Evolutionary conservation across 2,888 invertebrate species (phyloP).

Genomic region (Lumbricus terrestris): DNA sequence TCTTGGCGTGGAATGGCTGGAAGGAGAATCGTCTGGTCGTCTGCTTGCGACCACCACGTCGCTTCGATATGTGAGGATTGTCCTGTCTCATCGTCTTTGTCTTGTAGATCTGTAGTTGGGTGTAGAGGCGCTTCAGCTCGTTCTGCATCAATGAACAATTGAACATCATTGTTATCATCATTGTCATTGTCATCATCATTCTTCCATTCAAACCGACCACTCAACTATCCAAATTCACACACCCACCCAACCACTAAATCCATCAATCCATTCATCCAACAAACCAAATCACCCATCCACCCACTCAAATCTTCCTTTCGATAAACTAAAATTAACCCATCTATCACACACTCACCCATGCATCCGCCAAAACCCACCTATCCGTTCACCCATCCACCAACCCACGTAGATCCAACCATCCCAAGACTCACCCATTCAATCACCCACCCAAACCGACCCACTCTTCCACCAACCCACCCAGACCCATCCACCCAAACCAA

Average conservation of each 20-base stretch:
- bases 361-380: neutral
- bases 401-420: neutral
- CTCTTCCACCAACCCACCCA: neutral
- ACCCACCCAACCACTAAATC: too few relatives aligned
- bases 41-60: constrained; percentile 80
- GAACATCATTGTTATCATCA: too few relatives aligned
- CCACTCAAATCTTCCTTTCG: too few relatives aligned
- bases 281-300: too few relatives aligned
- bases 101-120: constrained; percentile 86
- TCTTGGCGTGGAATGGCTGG: constrained; percentile 79
- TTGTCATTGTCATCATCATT: too few relatives aligned
- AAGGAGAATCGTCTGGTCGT: constrained; percentile 68
- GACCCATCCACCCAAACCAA: neutral
- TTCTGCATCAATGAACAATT: constrained; percentile 59
- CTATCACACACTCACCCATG: too few relatives aligned
- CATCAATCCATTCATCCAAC: too few relatives aligned
- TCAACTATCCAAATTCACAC: too few relatives aligned
- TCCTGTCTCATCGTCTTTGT: constrained; percentile 88
- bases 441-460: neutral
- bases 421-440: neutral
- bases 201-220: too few relatives aligned
- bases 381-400: neutral
- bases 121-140: constrained; percentile 76
- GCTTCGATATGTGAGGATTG: constrained; percentile 93
- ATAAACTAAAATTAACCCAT: too few relatives aligned